Evolutionary conservation across 2,797 vertebrate species (phyloP).

Genomic region (Oceanodroma leucorhoa): DNA sequence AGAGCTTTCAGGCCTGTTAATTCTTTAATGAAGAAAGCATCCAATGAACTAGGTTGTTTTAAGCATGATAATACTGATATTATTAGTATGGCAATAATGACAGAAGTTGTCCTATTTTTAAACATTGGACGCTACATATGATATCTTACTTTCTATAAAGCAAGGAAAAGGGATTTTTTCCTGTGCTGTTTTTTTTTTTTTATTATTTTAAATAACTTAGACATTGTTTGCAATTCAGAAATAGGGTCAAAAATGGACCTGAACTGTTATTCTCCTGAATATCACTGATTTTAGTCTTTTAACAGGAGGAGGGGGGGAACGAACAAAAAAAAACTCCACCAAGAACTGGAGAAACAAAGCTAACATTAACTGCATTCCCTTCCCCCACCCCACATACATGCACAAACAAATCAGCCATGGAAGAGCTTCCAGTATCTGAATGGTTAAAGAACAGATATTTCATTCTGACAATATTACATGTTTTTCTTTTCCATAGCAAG

Average conservation of each 20-base stretch:
- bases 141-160: not conserved
- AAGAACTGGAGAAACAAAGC: not conserved
- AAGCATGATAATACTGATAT: not conserved
- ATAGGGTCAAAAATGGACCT: not conserved
- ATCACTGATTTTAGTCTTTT: not conserved
- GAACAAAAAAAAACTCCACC: not conserved
- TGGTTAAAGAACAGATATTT: not conserved
- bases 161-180: not conserved
- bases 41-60: not conserved
- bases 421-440: not conserved
- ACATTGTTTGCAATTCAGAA: not conserved
- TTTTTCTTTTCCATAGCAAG: not conserved
- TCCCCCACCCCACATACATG: not conserved
- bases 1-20: not conserved
- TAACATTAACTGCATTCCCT: not conserved
- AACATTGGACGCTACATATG: not conserved
- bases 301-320: fast-evolving
- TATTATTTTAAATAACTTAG: not conserved
- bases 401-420: not conserved
- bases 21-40: not conserved
- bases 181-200: not conserved
- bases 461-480: not conserved
- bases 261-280: not conserved
- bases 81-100: not conserved
- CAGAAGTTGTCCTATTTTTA: not conserved